phyloP scores from a whole-genome alignment of 2,113 vertebrate species.

The Probosciger aterrimus region DNA sequence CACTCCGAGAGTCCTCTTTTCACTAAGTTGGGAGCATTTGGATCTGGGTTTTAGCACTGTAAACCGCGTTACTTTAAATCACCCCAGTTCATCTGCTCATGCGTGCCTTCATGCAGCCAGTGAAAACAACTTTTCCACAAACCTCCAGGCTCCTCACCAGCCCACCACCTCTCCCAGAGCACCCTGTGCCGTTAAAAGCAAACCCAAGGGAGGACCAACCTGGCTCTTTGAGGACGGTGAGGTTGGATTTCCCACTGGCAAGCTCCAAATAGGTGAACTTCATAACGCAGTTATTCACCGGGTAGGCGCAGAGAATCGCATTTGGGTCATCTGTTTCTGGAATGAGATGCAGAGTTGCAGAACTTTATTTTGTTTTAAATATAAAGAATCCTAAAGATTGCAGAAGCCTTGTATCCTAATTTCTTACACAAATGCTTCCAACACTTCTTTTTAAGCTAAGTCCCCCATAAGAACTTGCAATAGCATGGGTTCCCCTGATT shows the following conservation, averaged over 20 bases:
- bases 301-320: slow-evolving; percentile 87
- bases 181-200: neutral
- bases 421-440: neutral
- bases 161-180: neutral
- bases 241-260: slow-evolving; percentile 85
- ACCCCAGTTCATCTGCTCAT: neutral
- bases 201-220: slow-evolving; percentile 70
- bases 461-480: neutral
- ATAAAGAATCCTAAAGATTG: neutral
- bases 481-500: neutral
- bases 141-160: neutral
- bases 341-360: neutral
- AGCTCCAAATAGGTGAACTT: slow-evolving; percentile 94
- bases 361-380: slow-evolving; percentile 34
- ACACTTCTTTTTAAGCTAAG: neutral
- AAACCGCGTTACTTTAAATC: neutral
- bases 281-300: slow-evolving; percentile 92
- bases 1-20: neutral
- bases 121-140: neutral
- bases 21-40: neutral
- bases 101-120: neutral
- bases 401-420: neutral
- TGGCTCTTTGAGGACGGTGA: slow-evolving; percentile 89
- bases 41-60: neutral
- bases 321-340: slow-evolving; percentile 82